Base-by-base conservation (phyloP, 2,113 vertebrate genomes). In the Falco punctatus region DNA sequence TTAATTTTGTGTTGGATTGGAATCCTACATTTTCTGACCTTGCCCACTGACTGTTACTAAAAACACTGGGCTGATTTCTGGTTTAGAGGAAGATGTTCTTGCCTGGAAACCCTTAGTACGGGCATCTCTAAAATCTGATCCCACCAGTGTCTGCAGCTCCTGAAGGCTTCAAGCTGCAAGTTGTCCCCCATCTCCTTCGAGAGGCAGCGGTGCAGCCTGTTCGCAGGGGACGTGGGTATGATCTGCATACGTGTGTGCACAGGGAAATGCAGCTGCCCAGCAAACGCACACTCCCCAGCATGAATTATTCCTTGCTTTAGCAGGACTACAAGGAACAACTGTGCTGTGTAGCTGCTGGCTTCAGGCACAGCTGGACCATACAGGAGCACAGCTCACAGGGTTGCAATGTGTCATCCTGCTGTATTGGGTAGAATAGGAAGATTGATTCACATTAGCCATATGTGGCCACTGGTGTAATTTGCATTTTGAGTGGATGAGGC, bases 111-210 rank as follows among this genome's bases (percentile, higher is more conserved):
- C 48, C 20, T 46, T 12, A 30, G 51, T 15, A 10, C 26, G 51
- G 57, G 42, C 42, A 10, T 22, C n/a, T 86, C 52, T 46, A 35
- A 35, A 75, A 48, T 44, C 57, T 11, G 32, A 67, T 44, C 24
- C 19, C 26, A 21, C 2, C 28, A 16, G 32, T 0, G 14, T 58
- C 27, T 66, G 62, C 20, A 38, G 54, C 61, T 48, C 48, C 28
- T 18, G 57, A 51, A 82, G 57, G 35, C 42, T 74, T 65, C 7
- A 11, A 35, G 79, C 38, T 52, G 61, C 71, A 91, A 57, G 14
- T 3, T 49, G 35, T 74, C 33, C 52, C 15, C 49, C 1, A 0
- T 1, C 0, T 2, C 19, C 28, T 46, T 30, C 26, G 24, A 42
- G 59, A 58, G 27, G 57, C 2, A 2, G 21, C 1, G 0, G 27